phyloP scores from a whole-genome alignment of 2,797 vertebrate species.

The Pseudochirops cupreus region DNA sequence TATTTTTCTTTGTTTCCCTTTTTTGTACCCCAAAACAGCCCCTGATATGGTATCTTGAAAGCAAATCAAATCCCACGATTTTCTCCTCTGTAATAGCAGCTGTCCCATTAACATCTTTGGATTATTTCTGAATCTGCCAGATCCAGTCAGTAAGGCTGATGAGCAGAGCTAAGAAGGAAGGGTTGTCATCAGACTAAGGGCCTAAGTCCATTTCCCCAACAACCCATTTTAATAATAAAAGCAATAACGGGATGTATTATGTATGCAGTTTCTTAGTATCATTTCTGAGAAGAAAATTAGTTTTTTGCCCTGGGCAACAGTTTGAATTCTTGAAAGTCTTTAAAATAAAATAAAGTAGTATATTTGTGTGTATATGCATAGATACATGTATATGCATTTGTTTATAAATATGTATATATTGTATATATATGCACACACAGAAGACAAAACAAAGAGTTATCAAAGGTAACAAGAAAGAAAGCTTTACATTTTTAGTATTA shows the following conservation, averaged over 20 bases:
- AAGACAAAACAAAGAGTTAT: conserved; percentile 71
- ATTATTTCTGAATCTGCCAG: conserved; percentile 73
- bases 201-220: conserved; percentile 83
- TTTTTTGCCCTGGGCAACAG: conserved; percentile 88
- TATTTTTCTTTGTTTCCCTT: neutral
- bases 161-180: conserved; percentile 79
- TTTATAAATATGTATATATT: neutral
- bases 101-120: conserved; percentile 66
- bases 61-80: conserved; percentile 72
- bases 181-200: conserved; percentile 82
- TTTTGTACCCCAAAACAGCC: neutral
- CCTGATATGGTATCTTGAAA: conserved; percentile 59
- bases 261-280: conserved; percentile 87
- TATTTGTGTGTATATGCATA: neutral
- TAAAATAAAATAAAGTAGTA: conserved; percentile 85
- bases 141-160: conserved; percentile 81
- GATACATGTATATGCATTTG: neutral
- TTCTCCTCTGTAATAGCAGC: conserved; percentile 70
- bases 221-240: conserved; percentile 89
- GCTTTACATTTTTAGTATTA: conserved; percentile 66
- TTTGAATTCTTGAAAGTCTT: conserved; percentile 87
- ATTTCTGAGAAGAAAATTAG: conserved; percentile 89
- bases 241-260: conserved; percentile 90
- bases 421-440: neutral
- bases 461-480: conserved; percentile 55